phyloP scores from a whole-genome alignment of 2,888 invertebrate species.

The Siphonodentalium dalli region DNA sequence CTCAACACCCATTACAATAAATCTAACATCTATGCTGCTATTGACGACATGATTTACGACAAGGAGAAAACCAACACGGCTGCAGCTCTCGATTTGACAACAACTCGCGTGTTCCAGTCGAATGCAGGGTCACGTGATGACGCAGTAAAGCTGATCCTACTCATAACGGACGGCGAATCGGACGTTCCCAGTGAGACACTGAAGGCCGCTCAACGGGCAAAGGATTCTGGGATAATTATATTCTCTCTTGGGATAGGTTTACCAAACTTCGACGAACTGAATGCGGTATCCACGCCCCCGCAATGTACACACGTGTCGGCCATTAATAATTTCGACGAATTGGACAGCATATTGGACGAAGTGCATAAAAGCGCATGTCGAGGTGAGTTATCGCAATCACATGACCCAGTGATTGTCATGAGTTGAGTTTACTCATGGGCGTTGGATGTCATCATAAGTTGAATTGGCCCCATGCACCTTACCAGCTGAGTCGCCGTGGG shows the following conservation, averaged over 20 bases:
- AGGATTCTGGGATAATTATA: slow-evolving; percentile 12
- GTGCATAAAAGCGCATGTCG: slow-evolving; percentile 23
- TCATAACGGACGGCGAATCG: slow-evolving; percentile 29
- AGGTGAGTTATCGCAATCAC: too few relatives aligned
- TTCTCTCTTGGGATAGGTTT: slow-evolving; percentile 27
- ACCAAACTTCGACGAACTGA: slow-evolving; percentile 20
- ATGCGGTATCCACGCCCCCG: slow-evolving; percentile 14
- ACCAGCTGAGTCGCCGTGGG: too few relatives aligned
- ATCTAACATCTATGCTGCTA: slow-evolving; percentile 6
- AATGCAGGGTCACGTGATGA: background rate
- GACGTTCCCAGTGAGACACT: slow-evolving; percentile 8
- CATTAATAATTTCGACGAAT: slow-evolving; percentile 20
- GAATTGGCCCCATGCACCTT: too few relatives aligned
- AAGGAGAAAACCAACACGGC: slow-evolving; percentile 18
- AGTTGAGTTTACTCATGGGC: too few relatives aligned
- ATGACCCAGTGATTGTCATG: too few relatives aligned
- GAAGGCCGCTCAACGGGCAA: slow-evolving; percentile 16
- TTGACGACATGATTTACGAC: slow-evolving; percentile 11
- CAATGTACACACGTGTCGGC: slow-evolving; percentile 22
- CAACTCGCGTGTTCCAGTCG: background rate
- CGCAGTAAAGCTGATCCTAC: slow-evolving; percentile 19
- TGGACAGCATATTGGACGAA: slow-evolving; percentile 27
- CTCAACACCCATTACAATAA: slow-evolving; percentile 16
- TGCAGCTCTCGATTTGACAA: slow-evolving; percentile 5
- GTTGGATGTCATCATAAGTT: too few relatives aligned